Conservation (phyloP, 2,888 invertebrate species). For the Mechanitis messenoides region DNA sequence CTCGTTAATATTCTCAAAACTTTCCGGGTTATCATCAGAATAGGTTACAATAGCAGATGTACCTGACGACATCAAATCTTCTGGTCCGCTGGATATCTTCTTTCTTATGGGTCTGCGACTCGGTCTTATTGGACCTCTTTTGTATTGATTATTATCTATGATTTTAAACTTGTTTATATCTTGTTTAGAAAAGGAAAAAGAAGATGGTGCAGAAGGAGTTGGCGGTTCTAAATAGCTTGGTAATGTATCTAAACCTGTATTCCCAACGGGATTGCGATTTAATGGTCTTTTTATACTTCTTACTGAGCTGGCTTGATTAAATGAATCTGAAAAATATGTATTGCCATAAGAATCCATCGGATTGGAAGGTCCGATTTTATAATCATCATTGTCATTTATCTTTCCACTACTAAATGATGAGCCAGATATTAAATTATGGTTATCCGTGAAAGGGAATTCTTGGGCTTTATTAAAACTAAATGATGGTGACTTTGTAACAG, state of each 20-base stretch:
- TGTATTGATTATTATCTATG: slow-evolving; percentile 51
- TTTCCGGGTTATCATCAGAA: slow-evolving; percentile 45
- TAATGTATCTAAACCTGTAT: slow-evolving; percentile 51
- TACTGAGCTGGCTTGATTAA: slow-evolving; percentile 62
- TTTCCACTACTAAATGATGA: slow-evolving; percentile 50
- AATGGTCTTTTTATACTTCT: slow-evolving; percentile 59
- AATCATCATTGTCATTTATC: slow-evolving; percentile 52
- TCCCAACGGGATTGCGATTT: slow-evolving; percentile 32
- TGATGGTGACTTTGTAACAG: slow-evolving; percentile 50
- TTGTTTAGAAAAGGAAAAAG: slow-evolving; percentile 57
- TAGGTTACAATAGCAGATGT: slow-evolving; percentile 58
- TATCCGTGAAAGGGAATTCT: slow-evolving; percentile 56
- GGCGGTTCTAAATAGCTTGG: slow-evolving; percentile 72
- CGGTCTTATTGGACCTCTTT: slow-evolving; percentile 59
- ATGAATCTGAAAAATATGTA: slow-evolving; percentile 63
- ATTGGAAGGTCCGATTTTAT: slow-evolving; percentile 38
- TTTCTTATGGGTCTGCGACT: slow-evolving; percentile 64
- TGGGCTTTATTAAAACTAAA: slow-evolving; percentile 53
- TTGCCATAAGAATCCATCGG: slow-evolving; percentile 67
- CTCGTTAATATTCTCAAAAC: slow-evolving; percentile 49
- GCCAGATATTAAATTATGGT: slow-evolving; percentile 59
- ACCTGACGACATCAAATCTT: slow-evolving; percentile 64
- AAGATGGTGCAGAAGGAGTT: slow-evolving; percentile 55
- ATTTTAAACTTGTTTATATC: slow-evolving; percentile 53
- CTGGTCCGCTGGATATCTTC: slow-evolving; percentile 59